A percentile compares a stretch with the other conserved stretches of the same genome.
Conservation (phyloP, 2,113 vertebrate genomes). For the Mesitornis unicolor region DNA sequence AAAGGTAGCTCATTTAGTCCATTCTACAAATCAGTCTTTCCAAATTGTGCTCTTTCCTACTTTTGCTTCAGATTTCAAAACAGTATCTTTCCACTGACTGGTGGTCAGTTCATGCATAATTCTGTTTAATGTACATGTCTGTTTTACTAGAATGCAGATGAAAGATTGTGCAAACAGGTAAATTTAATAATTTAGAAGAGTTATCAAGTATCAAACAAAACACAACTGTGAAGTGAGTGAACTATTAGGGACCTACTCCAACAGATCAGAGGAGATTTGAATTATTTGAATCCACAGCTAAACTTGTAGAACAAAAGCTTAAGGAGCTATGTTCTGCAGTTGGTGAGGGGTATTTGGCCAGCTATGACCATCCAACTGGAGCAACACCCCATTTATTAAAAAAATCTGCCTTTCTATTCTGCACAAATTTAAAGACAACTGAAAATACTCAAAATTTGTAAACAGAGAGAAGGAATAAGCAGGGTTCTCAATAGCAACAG, state of each 20-base stretch:
- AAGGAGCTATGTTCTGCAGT: not conserved
- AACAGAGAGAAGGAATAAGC: not conserved
- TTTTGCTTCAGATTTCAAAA: slow-evolving; percentile 7
- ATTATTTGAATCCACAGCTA: not conserved
- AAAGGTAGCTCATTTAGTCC: not conserved
- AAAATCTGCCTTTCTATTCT: not conserved
- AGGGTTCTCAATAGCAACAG: not conserved
- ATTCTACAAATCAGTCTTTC: not conserved
- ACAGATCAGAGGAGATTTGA: not conserved
- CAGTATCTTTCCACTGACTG: not conserved
- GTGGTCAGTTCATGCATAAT: not conserved
- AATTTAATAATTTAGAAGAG: not conserved
- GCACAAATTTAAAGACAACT: not conserved
- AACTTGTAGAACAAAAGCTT: not conserved
- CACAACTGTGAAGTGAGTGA: not conserved
- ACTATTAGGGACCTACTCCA: not conserved
- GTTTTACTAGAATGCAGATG: not conserved
- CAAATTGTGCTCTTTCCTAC: not conserved
- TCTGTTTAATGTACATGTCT: not conserved
- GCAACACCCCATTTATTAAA: not conserved
- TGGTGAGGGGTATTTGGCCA: not conserved
- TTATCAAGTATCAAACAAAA: not conserved
- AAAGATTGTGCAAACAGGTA: not conserved
- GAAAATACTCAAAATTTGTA: not conserved
- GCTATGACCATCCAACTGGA: not conserved